Evolutionary conservation across 2,888 invertebrate genomes (phyloP).

Genomic region (Scelioninae gen. 1): DNA sequence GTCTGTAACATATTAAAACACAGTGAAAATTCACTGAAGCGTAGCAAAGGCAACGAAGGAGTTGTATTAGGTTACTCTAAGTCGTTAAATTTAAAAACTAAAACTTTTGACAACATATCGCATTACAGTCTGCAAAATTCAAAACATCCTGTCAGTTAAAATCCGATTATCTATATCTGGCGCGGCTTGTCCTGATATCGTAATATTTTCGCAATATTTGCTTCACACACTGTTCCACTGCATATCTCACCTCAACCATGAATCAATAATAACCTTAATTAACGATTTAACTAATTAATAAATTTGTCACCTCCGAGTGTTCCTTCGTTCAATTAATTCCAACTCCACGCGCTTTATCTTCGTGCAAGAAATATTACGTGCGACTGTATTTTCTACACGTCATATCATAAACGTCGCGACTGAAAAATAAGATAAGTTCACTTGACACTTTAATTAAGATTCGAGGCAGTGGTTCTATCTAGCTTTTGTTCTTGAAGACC

Average conservation of each 20-base stretch:
- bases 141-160: conserved; percentile 40
- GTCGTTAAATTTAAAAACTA: conserved; percentile 22
- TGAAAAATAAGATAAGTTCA: conserved; percentile 59
- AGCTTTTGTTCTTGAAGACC: conserved; percentile 59
- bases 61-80: conserved; percentile 30
- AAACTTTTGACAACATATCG: conserved; percentile 44
- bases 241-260: background rate
- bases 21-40: conserved; percentile 19
- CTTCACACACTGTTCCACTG: background rate
- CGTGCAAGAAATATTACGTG: conserved; percentile 41
- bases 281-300: conserved; percentile 23
- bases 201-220: conserved; percentile 31
- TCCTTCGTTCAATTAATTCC: conserved; percentile 19
- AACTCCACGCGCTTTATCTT: background rate
- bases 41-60: background rate
- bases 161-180: conserved; percentile 45
- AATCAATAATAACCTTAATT: conserved; percentile 2
- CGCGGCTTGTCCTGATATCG: background rate
- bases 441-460: conserved; percentile 64
- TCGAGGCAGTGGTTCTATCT: conserved; percentile 27
- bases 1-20: conserved; percentile 7
- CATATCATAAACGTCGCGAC: conserved; percentile 56
- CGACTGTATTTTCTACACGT: conserved; percentile 31
- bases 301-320: conserved; percentile 15
- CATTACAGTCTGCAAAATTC: conserved; percentile 29